Evolutionary conservation across 2,888 invertebrate species (phyloP).

Genomic region (Diplolepis rosae): DNA sequence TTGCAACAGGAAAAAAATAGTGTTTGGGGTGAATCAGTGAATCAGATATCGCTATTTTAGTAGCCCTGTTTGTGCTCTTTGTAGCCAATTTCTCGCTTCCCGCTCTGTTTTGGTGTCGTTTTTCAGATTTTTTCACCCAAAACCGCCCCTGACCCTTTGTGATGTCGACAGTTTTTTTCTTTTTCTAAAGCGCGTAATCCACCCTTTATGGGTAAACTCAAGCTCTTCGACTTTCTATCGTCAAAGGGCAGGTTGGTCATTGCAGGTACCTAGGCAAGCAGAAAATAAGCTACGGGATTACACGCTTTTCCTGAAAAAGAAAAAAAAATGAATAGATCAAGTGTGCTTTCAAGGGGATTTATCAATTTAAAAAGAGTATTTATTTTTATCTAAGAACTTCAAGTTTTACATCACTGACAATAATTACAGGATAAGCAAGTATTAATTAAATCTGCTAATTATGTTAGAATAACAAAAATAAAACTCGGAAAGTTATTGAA

Average conservation of each 20-base stretch:
- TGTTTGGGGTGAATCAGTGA: slow-evolving; percentile 55
- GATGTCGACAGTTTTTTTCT: slow-evolving; percentile 55
- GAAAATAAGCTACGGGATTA: slow-evolving; percentile 41
- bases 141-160: slow-evolving; percentile 66
- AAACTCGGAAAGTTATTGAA: too few species aligned
- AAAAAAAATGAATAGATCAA: background rate
- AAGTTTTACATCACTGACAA: too few species aligned
- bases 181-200: slow-evolving; percentile 70
- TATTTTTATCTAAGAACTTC: background rate
- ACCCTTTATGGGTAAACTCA: slow-evolving; percentile 63
- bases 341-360: background rate
- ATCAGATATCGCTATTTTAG: slow-evolving; percentile 68
- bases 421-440: too few species aligned
- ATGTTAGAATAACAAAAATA: too few species aligned
- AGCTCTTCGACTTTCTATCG: slow-evolving; percentile 62
- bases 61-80: slow-evolving; percentile 68
- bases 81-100: slow-evolving; percentile 69
- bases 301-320: slow-evolving; percentile 37
- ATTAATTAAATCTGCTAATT: too few species aligned
- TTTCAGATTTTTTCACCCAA: slow-evolving; percentile 73
- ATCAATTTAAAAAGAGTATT: background rate
- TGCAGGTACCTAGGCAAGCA: slow-evolving; percentile 65
- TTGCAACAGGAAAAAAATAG: slow-evolving; percentile 33
- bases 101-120: slow-evolving; percentile 73
- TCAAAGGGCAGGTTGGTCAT: slow-evolving; percentile 67